Evolutionary conservation across 2,797 vertebrate genomes (phyloP), one percentile per base, ranked within the genome.

Genomic region (Gouania willdenowi): DNA sequence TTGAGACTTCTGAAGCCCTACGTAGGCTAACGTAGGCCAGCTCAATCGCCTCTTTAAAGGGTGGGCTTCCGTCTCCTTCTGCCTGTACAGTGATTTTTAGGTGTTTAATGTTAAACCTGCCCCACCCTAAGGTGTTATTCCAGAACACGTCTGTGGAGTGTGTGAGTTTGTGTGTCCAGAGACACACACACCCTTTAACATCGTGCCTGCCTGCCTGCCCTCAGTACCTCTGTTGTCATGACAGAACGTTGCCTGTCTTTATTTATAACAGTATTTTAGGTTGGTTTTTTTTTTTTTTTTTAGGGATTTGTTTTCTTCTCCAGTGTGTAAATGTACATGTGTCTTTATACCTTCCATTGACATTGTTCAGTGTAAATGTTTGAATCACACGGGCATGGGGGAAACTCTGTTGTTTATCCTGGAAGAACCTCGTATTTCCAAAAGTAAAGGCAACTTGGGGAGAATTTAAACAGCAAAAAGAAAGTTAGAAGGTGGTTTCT

Each of bases 41-140:
- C 59, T 66, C 48, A 44, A 53, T 65, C 68, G 48, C 58, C 75
- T 67, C 62, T 34, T 40, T 5, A 19, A 19, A 50, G 61, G 70
- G 61, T 67, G 71, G 67, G 70, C 64, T 88, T 88, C 89, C 84
- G 88, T 91, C 92, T 89, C 83, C 86, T 88, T 87, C 86, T 88
- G 87, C 91, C 85, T 89, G 89, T 86, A 64, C 64, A 63, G 75
- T 70, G 74, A 71, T 86, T 66, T 10, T 84, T 85, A 71, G 90
- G 84, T 85, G 76, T 82, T 71, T 66, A 65, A 29, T 87, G 82
- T 86, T 75, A 64, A 69, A 62, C 70, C 13, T 13, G 13, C 13
- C 13, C 13, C 13, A 14, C 13, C n/a, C n/a, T n/a, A 74, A 68
- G n/a, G 72, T 84, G 81, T 86, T 78, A 66, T 71, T 39, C 67